Base-by-base conservation (phyloP, 2,888 invertebrate species). In the Camptogramma bilineatum region DNA sequence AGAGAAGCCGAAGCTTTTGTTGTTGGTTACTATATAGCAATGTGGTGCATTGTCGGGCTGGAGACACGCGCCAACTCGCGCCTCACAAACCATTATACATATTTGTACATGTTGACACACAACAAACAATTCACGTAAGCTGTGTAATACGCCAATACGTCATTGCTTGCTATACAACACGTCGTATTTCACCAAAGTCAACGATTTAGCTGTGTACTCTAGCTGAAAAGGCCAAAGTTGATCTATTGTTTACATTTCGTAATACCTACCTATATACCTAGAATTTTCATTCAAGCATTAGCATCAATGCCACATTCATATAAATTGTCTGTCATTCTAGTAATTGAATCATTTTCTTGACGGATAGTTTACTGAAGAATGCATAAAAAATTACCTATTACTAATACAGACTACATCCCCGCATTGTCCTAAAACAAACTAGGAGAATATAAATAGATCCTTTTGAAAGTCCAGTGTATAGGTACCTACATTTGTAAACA, bases 1-100 rank as follows among this genome's bases (percentile, higher is more conserved):
- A 65, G 69, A 66, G 70, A 72, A 69, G 60, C 62, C 42, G 34
- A 51, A 52, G 69, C 71, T 66, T 72, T 72, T 72, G 74, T 74
- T 68, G 67, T 65, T 60, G 60, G 65, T 71, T 66, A 59, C 52
- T 71, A 68, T 66, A 65, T 66, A 64, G 66, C 68, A 69, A 62
- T 61, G 10, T 39, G 51, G 64, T 52, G 68, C 68, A 67, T 68
- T 72, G 70, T 72, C 56, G 51, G 62, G 52, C 62, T 64, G 19
- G 46, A 56, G 69, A 73, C 68, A 71, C 57, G 64, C 47, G 68
- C 64, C 63, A 67, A 65, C 65, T 68, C 46, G 55, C 19, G 31
- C 50, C 52, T 65, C 64, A 50, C 55, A 52, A 64, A 62, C 47
- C 52, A 66, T 59, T 61, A 54, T 62, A 61, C 54, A 31, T 54